Evolutionary conservation across 1,140 invertebrate species (phyloP).

Genomic region (Solenopsis invicta): DNA sequence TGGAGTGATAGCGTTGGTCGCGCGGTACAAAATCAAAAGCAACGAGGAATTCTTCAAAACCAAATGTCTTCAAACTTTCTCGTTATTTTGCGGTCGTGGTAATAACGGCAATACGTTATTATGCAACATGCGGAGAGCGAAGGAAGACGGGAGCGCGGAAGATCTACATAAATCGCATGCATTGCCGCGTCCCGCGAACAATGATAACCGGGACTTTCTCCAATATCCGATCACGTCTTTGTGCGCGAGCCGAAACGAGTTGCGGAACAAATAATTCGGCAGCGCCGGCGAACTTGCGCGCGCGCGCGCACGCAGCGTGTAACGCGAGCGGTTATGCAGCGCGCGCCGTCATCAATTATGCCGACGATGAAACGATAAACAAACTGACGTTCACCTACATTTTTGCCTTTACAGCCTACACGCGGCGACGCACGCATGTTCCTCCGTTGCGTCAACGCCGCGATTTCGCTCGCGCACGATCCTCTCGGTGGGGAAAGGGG

Average conservation of each 20-base stretch:
- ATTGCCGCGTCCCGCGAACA: background rate
- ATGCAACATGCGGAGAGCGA: slow-evolving; percentile 3
- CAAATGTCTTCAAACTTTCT: background rate
- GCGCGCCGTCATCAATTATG: slow-evolving; percentile 9
- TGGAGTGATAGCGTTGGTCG: background rate
- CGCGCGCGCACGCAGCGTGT: background rate
- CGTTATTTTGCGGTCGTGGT: background rate
- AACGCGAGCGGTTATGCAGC: background rate
- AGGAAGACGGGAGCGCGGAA: background rate
- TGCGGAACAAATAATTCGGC: background rate
- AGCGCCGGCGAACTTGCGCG: background rate
- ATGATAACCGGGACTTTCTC: slow-evolving; percentile 44
- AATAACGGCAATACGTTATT: background rate
- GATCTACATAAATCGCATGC: slow-evolving; percentile 11
- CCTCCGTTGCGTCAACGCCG: background rate
- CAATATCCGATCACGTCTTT: background rate
- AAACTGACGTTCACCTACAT: background rate
- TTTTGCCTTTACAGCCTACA: background rate
- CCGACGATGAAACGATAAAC: background rate
- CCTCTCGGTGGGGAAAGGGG: too few relatives aligned
- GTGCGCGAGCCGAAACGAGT: background rate
- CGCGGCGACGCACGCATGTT: background rate
- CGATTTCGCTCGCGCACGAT: background rate
- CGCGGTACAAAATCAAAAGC: background rate
- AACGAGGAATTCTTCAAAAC: background rate